Conservation (phyloP, 2,888 invertebrate genomes). For the Acleris holmiana region DNA sequence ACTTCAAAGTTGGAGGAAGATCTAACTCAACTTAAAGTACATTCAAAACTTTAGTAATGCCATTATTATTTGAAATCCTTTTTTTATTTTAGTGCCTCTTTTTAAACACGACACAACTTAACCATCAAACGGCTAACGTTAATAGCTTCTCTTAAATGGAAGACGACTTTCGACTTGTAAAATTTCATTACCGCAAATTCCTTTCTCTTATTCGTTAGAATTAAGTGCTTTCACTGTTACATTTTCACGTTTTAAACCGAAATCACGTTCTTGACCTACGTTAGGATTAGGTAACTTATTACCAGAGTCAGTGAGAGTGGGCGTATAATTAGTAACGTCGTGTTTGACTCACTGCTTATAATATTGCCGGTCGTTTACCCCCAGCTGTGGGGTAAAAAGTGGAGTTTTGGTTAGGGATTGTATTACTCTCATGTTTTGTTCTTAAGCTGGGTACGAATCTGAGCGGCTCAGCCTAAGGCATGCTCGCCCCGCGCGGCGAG, state of each 20-base stretch:
- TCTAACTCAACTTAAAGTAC: neutral
- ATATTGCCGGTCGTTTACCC: slow-evolving; percentile 25
- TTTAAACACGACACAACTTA: neutral
- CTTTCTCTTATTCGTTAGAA: slow-evolving; percentile 37
- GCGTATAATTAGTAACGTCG: slow-evolving; percentile 50
- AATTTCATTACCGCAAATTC: slow-evolving; percentile 30
- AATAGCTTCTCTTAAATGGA: slow-evolving; percentile 21
- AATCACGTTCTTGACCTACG: slow-evolving; percentile 65
- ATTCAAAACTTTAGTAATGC: neutral
- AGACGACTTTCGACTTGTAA: slow-evolving; percentile 26
- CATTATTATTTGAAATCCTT: neutral
- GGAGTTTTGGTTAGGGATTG: neutral
- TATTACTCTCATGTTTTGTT: no score
- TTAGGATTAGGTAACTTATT: slow-evolving; percentile 53
- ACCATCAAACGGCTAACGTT: neutral
- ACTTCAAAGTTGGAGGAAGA: no score
- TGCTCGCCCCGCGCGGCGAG: no score
- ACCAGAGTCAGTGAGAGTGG: slow-evolving; percentile 52
- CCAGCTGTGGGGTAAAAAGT: slow-evolving; percentile 1
- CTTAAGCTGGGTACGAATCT: no score
- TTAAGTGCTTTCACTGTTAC: slow-evolving; percentile 37
- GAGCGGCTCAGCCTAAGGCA: no score
- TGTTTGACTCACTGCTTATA: slow-evolving; percentile 22
- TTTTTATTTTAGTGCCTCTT: neutral
- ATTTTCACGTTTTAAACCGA: slow-evolving; percentile 40